Base-by-base conservation (phyloP, 2,113 vertebrate species). In the Haemorhous mexicanus region DNA sequence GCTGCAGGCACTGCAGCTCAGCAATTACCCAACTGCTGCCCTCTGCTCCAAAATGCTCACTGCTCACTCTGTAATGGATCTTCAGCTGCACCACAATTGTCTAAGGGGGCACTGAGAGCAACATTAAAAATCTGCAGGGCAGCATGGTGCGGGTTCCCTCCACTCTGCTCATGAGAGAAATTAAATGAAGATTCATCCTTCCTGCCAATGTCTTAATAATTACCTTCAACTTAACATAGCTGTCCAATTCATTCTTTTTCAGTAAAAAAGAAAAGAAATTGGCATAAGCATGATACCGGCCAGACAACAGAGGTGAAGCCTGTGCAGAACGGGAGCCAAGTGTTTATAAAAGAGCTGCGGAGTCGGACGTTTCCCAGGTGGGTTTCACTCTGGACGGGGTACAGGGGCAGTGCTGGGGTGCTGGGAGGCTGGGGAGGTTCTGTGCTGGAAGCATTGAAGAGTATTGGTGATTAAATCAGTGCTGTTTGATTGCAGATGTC, bases 221-320 rank as follows among this genome's bases (percentile, higher is more conserved):
- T 62, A n/a, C 8, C 75, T 70, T 74, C n/a, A 62, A 2, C 30
- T 89, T 86, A 81, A 73, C 44, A 7, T 43, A 24, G 46, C 76
- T 75, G 33, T 89, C 27, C 47, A 76, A 74, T 73, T 86, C 6
- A 24, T 67, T 97, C 68, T 76, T 75, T 95, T 84, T 16, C 96
- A 99, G 99, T 99, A 97, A 99, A 99, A 98, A 99, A 99, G 98
- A 99, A 99, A 97, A 98, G 99, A 95, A 99, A 98, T 97, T 99
- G 99, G 99, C 98, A 98, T 94, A 99, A 99, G 82, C 98, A 99
- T 7, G 98, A 99, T 82, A 99, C 98, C 0, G 99, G 99, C 35
- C 99, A 99, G 95, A 98, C 97, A 7, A 98, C 98, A 4, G 99
- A 99, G 8, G 98, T 99, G 69, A 99, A 98, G 84, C 99, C 99